Base-by-base conservation (phyloP, 2,113 vertebrate genomes). In the Channa maculata region DNA sequence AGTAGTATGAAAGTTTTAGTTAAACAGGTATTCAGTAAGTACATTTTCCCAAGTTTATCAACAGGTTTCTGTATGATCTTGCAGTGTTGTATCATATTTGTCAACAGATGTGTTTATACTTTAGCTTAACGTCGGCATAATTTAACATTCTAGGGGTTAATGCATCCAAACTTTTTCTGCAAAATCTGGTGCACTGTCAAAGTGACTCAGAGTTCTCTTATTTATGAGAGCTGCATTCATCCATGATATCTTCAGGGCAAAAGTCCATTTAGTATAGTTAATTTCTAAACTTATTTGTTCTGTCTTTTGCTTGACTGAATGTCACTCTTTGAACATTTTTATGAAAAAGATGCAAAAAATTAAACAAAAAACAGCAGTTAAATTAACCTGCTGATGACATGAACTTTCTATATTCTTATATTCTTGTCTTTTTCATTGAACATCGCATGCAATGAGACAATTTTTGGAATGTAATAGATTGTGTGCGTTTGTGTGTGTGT, bases 391-490 rank as follows among this genome's bases (percentile, higher is more conserved):
- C 39, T 45, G 54, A 52, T 59, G 36, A 79, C 1, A 36, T 65
- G 44, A 7, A n/a, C 36, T 53, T 50, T 53, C 37, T 71, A 34
- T 46, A 33, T 36, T 48, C 8, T 45, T 44, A 11, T 37, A 34
- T 61, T 63, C 57, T 58, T 37, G n/a, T 45, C 5, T 77, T 80
- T 73, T 75, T 75, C 65, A 73, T 49, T 63, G n/a, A 48, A 37
- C 62, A 57, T 44, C 24, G 77, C 49, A 82, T 79, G 71, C 13
- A 44, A 55, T 61, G 13, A 53, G 60, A 68, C 41, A 37, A 5
- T 2, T 11, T 73, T 71, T 46, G 8, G 50, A 75, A 54, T 71
- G 67, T n/a, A 34, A 9, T 53, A 34, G 37, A 45, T 58, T 73
- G 0, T 67, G 12, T 77, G 72, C 82, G 65, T 48, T 51, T 12